These are phyloP conservation scores for Phasianus colchicus DNA, from an alignment of 2,113 vertebrate genomes.

Conservation along the genomic window DNA sequence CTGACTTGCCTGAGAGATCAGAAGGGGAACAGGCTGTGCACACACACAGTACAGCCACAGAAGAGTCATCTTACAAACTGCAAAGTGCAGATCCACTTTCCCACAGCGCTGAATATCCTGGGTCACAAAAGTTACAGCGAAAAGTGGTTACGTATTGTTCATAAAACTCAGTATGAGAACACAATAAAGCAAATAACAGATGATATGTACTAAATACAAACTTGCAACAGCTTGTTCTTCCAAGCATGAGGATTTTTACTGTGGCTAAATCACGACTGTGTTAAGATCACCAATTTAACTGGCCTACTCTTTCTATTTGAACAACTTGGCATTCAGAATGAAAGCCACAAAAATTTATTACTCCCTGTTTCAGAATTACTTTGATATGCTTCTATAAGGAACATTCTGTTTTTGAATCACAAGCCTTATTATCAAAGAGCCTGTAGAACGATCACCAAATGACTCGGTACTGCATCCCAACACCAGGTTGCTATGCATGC, in stretches of 20 bases:
- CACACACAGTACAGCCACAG: no score
- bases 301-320: neutral
- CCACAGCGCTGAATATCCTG: neutral
- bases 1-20: neutral
- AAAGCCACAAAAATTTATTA: neutral
- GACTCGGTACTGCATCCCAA: neutral
- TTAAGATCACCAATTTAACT: neutral
- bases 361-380: neutral
- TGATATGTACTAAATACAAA: neutral
- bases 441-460: neutral
- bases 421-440: neutral
- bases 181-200: neutral
- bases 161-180: neutral
- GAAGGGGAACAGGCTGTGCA: neutral
- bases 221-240: neutral
- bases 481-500: rapidly evolving
- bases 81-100: neutral
- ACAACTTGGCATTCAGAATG: neutral
- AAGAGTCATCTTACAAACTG: neutral
- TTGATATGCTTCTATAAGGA: neutral
- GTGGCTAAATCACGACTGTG: neutral
- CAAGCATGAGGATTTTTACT: neutral
- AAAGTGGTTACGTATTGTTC: neutral
- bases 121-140: neutral
- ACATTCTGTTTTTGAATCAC: neutral